Evolutionary conservation across 2,888 invertebrate genomes (phyloP), one percentile per base, ranked within the genome.

Genomic region (Machimus rusticus): DNA sequence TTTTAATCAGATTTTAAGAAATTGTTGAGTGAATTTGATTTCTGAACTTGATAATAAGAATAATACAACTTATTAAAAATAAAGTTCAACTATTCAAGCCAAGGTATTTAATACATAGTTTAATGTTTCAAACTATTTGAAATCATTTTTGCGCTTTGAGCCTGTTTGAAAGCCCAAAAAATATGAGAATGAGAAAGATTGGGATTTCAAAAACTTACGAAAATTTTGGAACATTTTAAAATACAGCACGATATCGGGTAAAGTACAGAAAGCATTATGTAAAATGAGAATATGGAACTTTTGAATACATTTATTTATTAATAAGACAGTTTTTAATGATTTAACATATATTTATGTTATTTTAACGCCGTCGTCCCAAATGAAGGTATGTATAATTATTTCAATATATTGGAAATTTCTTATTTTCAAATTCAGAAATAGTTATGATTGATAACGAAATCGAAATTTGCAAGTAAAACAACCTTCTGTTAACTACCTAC

Each of bases 31-130:
- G 76, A 76, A 19, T 76, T 76, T 34, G 9, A 23, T 78, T 34
- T 37, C 78, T 78, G 78, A 78, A 43, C 23, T 78, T 78, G 23
- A 78, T 46, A 78, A 78, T 78, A 43, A 78, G 78, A 39, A 39
- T 19, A 39, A 6, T 78, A 6, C 2, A 23, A 57, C 19, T 66
- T 78, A 43, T 51, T n/a, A 16, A 51, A 51, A n/a, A n/a, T 16
- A 16, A 51, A 16, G 2, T 51, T 19, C 8, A 46, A 46, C n/a
- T 19, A 8, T 51, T 46, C 6, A n/a, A 51, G 0, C 14, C 51
- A 51, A 51, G 3, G 12, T 46, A 46, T n/a, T n/a, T n/a, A 39
- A 28, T 8, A 39, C 0, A 16, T 46, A 0, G 3, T 39, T 8
- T 39, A 39, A 39, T 39, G 39, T 12, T 39, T 12, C 6, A 39